Conservation (phyloP, 2,113 vertebrate genomes). For the Sander vitreus region DNA sequence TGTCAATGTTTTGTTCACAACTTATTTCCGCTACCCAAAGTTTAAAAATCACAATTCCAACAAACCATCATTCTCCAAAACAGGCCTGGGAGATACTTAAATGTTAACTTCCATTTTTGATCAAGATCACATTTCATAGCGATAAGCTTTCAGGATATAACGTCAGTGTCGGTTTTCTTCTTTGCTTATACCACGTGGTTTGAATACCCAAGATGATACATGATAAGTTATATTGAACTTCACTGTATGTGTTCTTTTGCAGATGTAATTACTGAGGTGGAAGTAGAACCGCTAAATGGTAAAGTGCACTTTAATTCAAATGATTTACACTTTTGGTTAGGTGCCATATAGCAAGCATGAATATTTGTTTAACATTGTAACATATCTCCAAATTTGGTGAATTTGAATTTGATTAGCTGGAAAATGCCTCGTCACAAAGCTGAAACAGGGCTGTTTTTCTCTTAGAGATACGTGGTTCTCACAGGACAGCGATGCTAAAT, state of each 20-base stretch:
- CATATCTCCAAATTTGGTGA: no score
- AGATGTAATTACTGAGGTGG: constrained; percentile 77
- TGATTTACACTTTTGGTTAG: background rate
- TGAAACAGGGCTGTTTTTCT: no score
- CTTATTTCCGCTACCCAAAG: background rate
- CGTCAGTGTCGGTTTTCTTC: background rate
- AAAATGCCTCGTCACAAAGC: no score
- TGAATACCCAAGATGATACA: background rate
- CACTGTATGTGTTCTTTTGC: constrained; percentile 58
- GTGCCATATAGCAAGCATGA: background rate
- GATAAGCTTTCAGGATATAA: background rate
- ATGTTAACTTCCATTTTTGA: background rate
- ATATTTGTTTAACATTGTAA: background rate
- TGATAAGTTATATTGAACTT: constrained; percentile 1
- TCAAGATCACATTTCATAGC: constrained; percentile 14
- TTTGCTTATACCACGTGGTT: background rate
- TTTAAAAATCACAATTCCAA: background rate
- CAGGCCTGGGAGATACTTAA: background rate
- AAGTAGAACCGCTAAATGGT: constrained; percentile 85
- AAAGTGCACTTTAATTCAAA: constrained; percentile 47
- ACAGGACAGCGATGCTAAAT: no score
- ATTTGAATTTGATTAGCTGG: no score
- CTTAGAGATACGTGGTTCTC: no score
- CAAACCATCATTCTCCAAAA: background rate
- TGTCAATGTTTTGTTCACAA: background rate